Evolutionary conservation across 2,113 vertebrate species (phyloP).

Genomic region (Mesocricetus auratus): DNA sequence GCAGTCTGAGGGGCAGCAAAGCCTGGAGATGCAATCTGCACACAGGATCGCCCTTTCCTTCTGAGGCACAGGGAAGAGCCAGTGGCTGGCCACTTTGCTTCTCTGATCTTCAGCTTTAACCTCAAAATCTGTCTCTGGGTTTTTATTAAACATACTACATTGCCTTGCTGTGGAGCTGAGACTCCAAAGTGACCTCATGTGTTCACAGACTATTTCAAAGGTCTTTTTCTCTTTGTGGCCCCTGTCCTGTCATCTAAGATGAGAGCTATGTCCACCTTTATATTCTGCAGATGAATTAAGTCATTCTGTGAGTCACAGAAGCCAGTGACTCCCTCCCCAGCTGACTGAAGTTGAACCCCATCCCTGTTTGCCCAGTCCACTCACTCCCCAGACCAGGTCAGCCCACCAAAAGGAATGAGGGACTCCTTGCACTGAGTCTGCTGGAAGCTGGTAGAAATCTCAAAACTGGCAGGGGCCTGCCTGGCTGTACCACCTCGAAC

Average conservation of each 20-base stretch:
- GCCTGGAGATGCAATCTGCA: too few species aligned
- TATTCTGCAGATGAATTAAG: background rate
- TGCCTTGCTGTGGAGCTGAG: background rate
- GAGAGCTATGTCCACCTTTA: background rate
- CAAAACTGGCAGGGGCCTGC: background rate
- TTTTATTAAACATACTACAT: background rate
- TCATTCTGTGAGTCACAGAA: background rate
- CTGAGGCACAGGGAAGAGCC: too few species aligned
- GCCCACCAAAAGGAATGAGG: background rate
- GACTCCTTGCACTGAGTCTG: background rate
- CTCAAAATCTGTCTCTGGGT: too few species aligned
- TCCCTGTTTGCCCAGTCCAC: background rate
- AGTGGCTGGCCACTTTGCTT: too few species aligned
- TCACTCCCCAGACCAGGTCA: background rate
- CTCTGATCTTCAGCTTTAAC: too few species aligned
- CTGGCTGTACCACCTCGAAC: background rate
- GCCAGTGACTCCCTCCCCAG: background rate
- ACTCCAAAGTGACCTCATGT: background rate
- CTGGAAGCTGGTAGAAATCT: background rate
- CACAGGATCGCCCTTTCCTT: too few species aligned
- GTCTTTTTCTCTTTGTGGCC: constrained; percentile 46
- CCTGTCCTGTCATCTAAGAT: constrained; percentile 30
- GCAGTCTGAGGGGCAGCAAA: too few species aligned
- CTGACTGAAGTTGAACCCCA: background rate
- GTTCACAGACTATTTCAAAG: constrained; percentile 26